Percentiles rank a stretch among this genome's conserved stretches.
Conservation (phyloP, 2,113 vertebrate genomes). For the Telmatochromis bifrenatus region DNA sequence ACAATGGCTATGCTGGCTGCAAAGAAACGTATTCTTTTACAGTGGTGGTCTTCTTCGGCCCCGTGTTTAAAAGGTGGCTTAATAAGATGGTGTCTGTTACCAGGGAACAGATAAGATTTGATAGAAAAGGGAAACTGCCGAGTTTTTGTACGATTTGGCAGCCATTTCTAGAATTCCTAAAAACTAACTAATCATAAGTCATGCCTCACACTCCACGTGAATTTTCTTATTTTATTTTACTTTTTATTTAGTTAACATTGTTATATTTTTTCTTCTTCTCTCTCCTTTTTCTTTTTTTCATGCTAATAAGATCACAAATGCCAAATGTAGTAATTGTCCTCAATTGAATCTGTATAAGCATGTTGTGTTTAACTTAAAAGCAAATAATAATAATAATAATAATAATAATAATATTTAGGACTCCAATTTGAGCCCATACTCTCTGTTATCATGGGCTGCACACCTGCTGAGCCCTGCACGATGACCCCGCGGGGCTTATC, state of each 20-base stretch:
- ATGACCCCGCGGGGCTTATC: background rate
- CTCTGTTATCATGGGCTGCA: background rate
- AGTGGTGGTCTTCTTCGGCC: background rate
- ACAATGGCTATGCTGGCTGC: fast-evolving
- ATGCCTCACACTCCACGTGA: background rate
- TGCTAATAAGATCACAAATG: background rate
- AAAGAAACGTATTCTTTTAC: fast-evolving
- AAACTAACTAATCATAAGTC: background rate
- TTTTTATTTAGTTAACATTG: background rate
- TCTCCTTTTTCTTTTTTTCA: background rate
- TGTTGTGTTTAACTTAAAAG: background rate
- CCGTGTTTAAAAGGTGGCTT: background rate
- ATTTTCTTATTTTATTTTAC: background rate
- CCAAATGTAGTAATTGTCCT: background rate
- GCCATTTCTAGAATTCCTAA: background rate
- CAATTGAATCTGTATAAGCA: background rate
- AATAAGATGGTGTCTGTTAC: fast-evolving
- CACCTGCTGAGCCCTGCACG: background rate
- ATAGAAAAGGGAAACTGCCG: background rate
- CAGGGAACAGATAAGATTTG: background rate
- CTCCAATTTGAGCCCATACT: background rate
- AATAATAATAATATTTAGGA: background rate
- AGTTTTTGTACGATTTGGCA: background rate
- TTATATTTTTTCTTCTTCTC: fast-evolving
- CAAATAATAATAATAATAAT: background rate